Conservation (phyloP, 2,113 vertebrate species). For the Pituophis catenifer region DNA sequence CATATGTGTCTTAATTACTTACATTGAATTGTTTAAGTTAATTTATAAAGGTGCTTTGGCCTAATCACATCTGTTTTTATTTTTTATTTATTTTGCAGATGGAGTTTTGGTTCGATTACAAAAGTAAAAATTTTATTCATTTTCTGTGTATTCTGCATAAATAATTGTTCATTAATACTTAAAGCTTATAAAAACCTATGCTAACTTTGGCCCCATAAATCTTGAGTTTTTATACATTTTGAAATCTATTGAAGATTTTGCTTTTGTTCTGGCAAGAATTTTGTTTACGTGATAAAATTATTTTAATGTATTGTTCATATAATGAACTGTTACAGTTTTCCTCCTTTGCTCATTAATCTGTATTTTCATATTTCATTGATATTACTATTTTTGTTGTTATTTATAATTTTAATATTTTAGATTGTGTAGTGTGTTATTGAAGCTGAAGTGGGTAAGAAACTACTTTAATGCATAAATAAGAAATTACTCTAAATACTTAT, state of each 20-base stretch:
- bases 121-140: constrained; percentile 59
- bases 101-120: constrained; percentile 86
- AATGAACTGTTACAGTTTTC: neutral
- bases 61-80: neutral
- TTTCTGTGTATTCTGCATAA: neutral
- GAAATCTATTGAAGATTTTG: neutral
- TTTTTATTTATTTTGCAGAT: constrained; percentile 64
- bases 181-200: neutral
- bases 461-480: neutral
- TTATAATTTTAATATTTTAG: neutral
- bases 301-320: neutral
- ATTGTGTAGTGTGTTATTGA: neutral
- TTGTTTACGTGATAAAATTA: neutral
- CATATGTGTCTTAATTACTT: neutral
- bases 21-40: neutral
- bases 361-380: neutral
- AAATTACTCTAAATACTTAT: neutral
- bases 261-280: neutral
- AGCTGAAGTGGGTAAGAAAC: neutral
- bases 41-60: neutral
- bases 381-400: neutral
- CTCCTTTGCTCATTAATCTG: neutral
- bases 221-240: neutral
- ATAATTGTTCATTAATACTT: neutral
- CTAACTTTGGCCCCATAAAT: neutral